A percentile compares a stretch with the other conserved stretches of the same genome.
Evolutionary conservation across 2,888 invertebrate genomes (phyloP).

Genomic region (Erebia ligea): DNA sequence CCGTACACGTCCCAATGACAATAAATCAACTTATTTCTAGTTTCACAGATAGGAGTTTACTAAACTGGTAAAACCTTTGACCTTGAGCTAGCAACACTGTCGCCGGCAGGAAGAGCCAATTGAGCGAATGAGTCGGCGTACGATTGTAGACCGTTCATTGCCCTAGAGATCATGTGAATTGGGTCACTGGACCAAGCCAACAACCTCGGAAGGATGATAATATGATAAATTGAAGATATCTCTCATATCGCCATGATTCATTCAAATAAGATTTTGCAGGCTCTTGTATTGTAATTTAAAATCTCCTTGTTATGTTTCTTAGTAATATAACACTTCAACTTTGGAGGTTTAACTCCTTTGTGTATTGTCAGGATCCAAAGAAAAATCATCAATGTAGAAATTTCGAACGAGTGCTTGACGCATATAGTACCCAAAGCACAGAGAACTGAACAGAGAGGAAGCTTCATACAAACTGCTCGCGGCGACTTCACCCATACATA

Average conservation of each 20-base stretch:
- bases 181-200: conserved; percentile 66
- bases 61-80: conserved; percentile 43
- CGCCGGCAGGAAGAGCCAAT: conserved; percentile 70
- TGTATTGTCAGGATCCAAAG: too few species aligned
- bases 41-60: conserved; percentile 10
- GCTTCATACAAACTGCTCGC: too few species aligned
- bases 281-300: background rate
- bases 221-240: conserved; percentile 8
- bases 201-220: conserved; percentile 47
- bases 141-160: conserved; percentile 65
- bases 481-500: too few species aligned
- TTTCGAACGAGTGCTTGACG: too few species aligned
- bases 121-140: conserved; percentile 64
- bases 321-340: background rate
- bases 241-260: background rate
- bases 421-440: too few species aligned
- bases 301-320: background rate
- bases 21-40: background rate
- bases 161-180: conserved; percentile 71
- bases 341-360: too few species aligned
- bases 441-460: too few species aligned
- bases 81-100: conserved; percentile 67
- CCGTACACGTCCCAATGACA: too few species aligned
- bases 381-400: too few species aligned
- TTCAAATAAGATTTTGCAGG: background rate